A percentile compares a stretch with the other conserved stretches of the same genome.
phyloP scores from a whole-genome alignment of 2,888 invertebrate species.

The Morpho achilles region DNA sequence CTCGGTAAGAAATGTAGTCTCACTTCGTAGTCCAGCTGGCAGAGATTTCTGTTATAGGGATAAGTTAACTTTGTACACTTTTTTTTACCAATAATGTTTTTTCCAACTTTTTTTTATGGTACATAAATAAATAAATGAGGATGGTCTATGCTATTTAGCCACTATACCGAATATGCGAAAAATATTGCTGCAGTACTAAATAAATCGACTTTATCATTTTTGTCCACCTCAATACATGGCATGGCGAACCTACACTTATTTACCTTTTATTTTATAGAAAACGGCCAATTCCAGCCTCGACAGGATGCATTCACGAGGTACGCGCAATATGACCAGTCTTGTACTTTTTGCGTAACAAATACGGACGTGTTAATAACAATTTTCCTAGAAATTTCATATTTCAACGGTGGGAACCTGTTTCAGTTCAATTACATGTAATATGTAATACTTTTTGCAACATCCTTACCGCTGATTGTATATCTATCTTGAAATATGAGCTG shows the following conservation, averaged over 20 bases:
- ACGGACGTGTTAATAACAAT: conserved; percentile 52
- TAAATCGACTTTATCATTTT: neutral
- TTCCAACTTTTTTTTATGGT: too few relatives aligned
- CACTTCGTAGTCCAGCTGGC: too few relatives aligned
- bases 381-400: conserved; percentile 33
- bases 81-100: too few relatives aligned
- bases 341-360: conserved; percentile 50
- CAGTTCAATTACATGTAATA: neutral
- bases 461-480: neutral
- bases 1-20: too few relatives aligned
- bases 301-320: conserved; percentile 40
- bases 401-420: conserved; percentile 20
- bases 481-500: too few relatives aligned
- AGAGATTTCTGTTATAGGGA: too few relatives aligned
- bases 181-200: too few relatives aligned
- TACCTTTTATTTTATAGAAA: conserved; percentile 55
- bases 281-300: conserved; percentile 36
- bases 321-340: conserved; percentile 16
- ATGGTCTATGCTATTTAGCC: too few relatives aligned
- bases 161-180: too few relatives aligned
- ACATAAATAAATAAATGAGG: too few relatives aligned
- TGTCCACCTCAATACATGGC: neutral
- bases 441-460: conserved; percentile 6
- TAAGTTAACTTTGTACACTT: too few relatives aligned
- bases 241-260: conserved; percentile 46